Evolutionary conservation across 23 tunicate genomes (phyloP).

Genomic region (Ciona savignyi): DNA sequence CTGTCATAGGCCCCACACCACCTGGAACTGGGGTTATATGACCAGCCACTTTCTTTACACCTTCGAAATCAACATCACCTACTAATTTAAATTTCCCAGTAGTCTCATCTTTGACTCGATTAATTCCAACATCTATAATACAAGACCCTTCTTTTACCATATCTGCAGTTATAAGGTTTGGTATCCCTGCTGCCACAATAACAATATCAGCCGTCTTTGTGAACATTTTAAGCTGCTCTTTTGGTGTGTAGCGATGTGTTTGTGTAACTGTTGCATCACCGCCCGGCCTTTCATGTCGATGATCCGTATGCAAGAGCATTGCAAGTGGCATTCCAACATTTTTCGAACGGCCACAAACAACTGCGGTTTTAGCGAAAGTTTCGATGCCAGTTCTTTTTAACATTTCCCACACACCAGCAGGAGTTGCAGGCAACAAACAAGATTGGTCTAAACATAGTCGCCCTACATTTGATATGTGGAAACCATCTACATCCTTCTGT

Average conservation of each 20-base stretch:
- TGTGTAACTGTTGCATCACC: conserved; percentile 95
- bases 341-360: conserved; percentile 91
- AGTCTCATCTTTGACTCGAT: conserved; percentile 57
- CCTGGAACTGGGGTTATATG: conserved; percentile 98
- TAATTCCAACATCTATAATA: conserved; percentile 93
- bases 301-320: conserved; percentile 87
- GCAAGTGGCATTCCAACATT: conserved; percentile 98
- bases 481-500: conserved; percentile 95
- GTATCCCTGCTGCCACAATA: conserved; percentile 91
- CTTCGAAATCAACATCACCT: conserved; percentile 93
- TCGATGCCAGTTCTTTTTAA: conserved; percentile 75
- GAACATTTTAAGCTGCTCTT: conserved; percentile 78
- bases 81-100: conserved; percentile 74
- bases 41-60: conserved; percentile 86
- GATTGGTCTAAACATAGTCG: conserved; percentile 64
- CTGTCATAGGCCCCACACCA: conserved; percentile 98
- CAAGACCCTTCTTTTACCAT: conserved; percentile 93
- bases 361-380: conserved; percentile 86
- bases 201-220: conserved; percentile 73
- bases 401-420: conserved; percentile 97
- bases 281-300: conserved; percentile 90
- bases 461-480: conserved; percentile 74
- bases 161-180: conserved; percentile 80
- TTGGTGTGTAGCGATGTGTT: conserved; percentile 88
- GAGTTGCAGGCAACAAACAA: conserved; percentile 84